Base-by-base conservation (phyloP, 2,888 invertebrate species). In the Caenorhabditis virilis region DNA sequence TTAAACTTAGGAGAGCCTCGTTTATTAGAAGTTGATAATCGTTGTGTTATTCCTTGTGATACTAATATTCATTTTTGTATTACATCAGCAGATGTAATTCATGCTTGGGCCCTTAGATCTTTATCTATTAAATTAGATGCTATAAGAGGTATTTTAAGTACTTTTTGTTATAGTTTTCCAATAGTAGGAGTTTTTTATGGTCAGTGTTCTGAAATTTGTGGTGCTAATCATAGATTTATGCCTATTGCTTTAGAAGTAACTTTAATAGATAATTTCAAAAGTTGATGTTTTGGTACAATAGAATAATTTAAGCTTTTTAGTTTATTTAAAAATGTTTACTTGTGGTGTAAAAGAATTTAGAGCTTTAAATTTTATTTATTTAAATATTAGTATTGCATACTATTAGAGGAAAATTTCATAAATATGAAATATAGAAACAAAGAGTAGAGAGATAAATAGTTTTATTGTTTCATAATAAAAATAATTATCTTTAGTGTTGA, bases 171-270 rank as follows among this genome's bases (percentile, higher is more conserved):
- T 83, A 85, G 85, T 77, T 86, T 88, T 77, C 88, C 87, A 71
- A 88, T 88, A 2, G 86, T 89, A 0, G 89, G 90, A 41, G 77
- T 90, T 82, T 89, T 87, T 84, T 90, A 85, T 85, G 90, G 90
- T 0, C 90, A 90, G 88, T 91, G 90, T 83, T 90, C 90, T 76
- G 90, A 91, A 88, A 90, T 91, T 86, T 91, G 90, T 85, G 90
- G 90, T 0, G 88, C 88, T 52, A 90, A 91, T 83, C 90, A 91
- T 84, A 89, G 89, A 60, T 90, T 90, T 88, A 91, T 91, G 85
- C 90, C 90, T 30, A 90, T 90, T 87, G 73, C 61, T 47, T 50
- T 83, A 43, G 82, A 82, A 57, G 65, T 67, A 15, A 68, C 72
- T 60, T 49, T 72, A 45, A 60, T 71, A 51, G 61, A 71, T 43